Conservation (phyloP, 2,888 invertebrate genomes). For the Diadegma fenestrale region DNA sequence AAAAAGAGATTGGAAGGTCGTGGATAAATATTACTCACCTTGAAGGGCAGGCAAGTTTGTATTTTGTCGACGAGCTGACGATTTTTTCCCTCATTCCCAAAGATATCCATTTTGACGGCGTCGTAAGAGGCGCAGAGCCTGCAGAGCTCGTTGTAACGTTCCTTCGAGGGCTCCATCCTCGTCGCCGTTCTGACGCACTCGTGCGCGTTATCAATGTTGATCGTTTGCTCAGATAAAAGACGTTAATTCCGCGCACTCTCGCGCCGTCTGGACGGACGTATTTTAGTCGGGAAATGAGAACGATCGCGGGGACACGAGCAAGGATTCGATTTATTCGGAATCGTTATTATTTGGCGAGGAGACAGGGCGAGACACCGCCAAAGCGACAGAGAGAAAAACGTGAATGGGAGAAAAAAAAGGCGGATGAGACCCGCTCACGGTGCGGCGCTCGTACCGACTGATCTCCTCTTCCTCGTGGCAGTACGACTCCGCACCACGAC, state of each 20-base stretch:
- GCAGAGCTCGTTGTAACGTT: constrained; percentile 84
- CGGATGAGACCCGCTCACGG: constrained; percentile 66
- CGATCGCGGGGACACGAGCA: neutral
- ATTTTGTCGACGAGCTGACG: constrained; percentile 85
- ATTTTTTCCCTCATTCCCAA: constrained; percentile 84
- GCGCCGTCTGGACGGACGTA: neutral
- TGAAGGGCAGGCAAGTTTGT: constrained; percentile 84
- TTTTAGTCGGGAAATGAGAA: neutral
- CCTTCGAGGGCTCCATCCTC: constrained; percentile 81
- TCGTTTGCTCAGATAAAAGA: neutral
- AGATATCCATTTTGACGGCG: constrained; percentile 85
- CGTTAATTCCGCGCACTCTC: neutral
- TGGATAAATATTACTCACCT: constrained; percentile 78
- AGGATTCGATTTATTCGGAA: neutral
- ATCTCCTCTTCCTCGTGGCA: constrained; percentile 75
- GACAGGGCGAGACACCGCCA: constrained; percentile 5
- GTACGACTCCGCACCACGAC: constrained; percentile 68
- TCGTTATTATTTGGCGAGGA: neutral
- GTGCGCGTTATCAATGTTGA: neutral
- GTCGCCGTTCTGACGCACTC: constrained; percentile 18
- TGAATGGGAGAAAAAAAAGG: constrained; percentile 12
- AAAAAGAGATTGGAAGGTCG: neutral
- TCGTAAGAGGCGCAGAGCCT: constrained; percentile 85
- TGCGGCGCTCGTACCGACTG: constrained; percentile 72
- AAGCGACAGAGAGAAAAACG: neutral